Percentiles rank a stretch among this genome's conserved stretches.
These are phyloP conservation scores for Glyphotaelius pellucidus DNA, from an alignment of 2,888 invertebrate species.

Conservation along the genomic window DNA sequence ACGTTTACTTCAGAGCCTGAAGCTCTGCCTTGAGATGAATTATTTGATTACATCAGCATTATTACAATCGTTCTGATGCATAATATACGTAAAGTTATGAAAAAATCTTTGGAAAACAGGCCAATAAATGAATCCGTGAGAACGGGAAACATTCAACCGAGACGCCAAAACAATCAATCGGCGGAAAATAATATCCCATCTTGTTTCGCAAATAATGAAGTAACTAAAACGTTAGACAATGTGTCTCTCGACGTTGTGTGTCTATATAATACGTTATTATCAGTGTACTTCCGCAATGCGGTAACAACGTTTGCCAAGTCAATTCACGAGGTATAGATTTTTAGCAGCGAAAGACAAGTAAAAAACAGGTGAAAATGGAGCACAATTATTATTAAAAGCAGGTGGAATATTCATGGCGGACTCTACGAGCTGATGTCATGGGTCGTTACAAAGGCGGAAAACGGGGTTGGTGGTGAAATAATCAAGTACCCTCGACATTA, in stretches of 20 bases:
- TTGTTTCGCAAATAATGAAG: conserved; percentile 20
- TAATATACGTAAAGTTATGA: neutral
- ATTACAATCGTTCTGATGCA: neutral
- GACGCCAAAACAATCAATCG: neutral
- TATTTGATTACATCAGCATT: no score
- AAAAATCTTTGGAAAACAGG: neutral
- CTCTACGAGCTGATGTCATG: neutral
- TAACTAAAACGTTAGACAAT: conserved; percentile 20
- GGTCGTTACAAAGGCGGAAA: neutral
- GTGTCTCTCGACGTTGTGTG: neutral
- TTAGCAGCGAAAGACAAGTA: neutral
- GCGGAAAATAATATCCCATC: conserved; percentile 7
- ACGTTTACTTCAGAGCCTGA: no score
- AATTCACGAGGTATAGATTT: conserved; percentile 8
- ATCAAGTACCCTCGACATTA: neutral
- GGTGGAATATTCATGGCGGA: neutral
- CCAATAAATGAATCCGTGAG: neutral
- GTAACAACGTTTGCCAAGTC: conserved; percentile 39
- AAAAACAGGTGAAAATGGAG: conserved; percentile 2
- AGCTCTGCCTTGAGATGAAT: no score
- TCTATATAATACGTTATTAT: neutral
- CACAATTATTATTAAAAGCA: neutral
- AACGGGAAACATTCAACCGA: neutral
- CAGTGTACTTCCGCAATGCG: conserved; percentile 38
- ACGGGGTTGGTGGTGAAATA: neutral